These are phyloP conservation scores for Coreius guichenoti DNA, from an alignment of 2,797 vertebrate species.

Conservation along the genomic window DNA sequence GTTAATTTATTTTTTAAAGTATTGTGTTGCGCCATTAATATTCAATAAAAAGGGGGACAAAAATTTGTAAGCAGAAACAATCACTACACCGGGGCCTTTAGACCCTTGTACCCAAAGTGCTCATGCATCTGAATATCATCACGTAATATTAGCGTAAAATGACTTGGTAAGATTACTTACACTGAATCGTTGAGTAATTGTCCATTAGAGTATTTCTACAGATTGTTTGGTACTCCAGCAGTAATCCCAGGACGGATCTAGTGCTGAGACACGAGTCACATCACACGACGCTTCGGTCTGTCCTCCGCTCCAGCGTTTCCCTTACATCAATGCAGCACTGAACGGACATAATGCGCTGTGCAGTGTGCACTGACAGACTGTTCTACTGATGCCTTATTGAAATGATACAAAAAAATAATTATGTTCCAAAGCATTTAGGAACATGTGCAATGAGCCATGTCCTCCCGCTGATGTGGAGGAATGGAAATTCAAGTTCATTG, in stretches of 20 bases:
- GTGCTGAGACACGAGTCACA: constrained; percentile 56
- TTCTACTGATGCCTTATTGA: constrained; percentile 21
- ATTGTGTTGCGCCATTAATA: neutral
- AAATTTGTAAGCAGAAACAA: neutral
- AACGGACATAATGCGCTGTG: constrained; percentile 57
- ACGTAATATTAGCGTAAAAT: neutral
- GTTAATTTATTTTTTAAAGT: neutral
- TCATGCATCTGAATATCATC: constrained; percentile 4
- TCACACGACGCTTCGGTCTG: constrained; percentile 59
- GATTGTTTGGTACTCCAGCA: constrained; percentile 61
- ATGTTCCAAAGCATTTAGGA: constrained; percentile 6
- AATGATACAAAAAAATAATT: neutral
- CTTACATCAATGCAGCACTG: constrained; percentile 50
- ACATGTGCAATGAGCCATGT: constrained; percentile 26
- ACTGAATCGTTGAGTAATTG: constrained; percentile 85
- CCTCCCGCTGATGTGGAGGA: constrained; percentile 33
- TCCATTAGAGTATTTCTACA: constrained; percentile 79
- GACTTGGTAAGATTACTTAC: constrained; percentile 77
- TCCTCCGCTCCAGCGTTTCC: constrained; percentile 48
- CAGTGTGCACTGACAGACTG: constrained; percentile 29
- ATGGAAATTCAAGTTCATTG: constrained; percentile 47
- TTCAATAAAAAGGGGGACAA: neutral
- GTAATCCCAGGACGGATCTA: constrained; percentile 67
- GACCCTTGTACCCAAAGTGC: neutral
- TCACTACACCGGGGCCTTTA: neutral